Base-by-base conservation (phyloP, 1,140 invertebrate genomes). In the Drosophila rhopaloa region DNA sequence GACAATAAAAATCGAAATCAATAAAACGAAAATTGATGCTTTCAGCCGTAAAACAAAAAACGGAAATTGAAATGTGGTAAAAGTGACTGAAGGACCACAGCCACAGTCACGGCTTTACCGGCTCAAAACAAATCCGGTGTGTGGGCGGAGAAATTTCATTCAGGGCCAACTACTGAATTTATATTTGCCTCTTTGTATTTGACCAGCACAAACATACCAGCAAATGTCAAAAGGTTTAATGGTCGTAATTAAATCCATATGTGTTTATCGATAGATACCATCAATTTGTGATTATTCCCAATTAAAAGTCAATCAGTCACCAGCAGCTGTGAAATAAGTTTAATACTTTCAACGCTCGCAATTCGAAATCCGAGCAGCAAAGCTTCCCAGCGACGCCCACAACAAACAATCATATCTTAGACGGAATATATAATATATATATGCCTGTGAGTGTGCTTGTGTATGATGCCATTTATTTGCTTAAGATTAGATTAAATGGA, bases 11-110 rank as follows among this genome's bases (percentile, higher is more conserved):
- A 77, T 77, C 77, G 81, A 84, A 84, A 84, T 84, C 81, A 84
- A 84, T 85, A 84, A 84, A 84, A 84, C 79, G 81, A 84, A 84
- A 84, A 84, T 84, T 84, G 81, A 84, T 80, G 81, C 81, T 81
- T 84, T 84, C 77, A 85, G 76, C 73, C 72, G 73, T 84, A 84
- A 84, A 85, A 84, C 81, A 72, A 72, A 84, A 85, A 84, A 81
- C 81, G 81, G 81, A 84, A 84, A 84, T 84, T 85, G 81, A 84
- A 84, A 84, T 84, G 81, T 76, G 81, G 81, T 85, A 63, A 60
- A 73, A 46, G 24, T 80, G 68, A 68, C 19, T 67, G 51, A 72
- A 71, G 68, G 65, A 58, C 68, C 44, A 71, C 51, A 48, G 19
- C 6, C 53, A 55, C 38, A 62, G 63, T 53, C 61, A 66, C 61